phyloP scores from a whole-genome alignment of 2,113 vertebrate species.

The Tragelaphus strepsiceros region DNA sequence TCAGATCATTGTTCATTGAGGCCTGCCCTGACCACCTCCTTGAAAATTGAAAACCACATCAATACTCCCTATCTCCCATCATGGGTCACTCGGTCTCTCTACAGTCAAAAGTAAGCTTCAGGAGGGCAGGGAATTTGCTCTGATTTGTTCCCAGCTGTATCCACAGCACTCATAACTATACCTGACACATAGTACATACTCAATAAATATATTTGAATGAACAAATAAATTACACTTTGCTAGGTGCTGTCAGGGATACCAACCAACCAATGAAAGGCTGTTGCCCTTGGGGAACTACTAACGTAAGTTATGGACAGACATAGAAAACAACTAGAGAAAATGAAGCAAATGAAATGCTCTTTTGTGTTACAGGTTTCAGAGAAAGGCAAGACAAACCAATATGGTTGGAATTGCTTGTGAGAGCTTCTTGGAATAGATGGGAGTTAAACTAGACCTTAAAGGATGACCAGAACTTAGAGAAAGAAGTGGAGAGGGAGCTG shows the following conservation, averaged over 20 bases:
- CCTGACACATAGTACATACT: not conserved
- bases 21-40: not conserved
- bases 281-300: not conserved
- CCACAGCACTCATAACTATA: not conserved
- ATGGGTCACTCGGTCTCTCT: not conserved
- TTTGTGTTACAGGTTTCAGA: slow-evolving; percentile 7
- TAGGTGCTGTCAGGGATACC: not conserved
- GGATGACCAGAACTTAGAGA: not conserved
- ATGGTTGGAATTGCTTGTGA: not conserved
- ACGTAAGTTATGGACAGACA: not conserved
- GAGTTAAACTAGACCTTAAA: slow-evolving; percentile 32
- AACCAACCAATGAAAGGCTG: not conserved
- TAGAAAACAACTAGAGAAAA: not conserved
- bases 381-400: not conserved
- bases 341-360: not conserved
- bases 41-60: not conserved
- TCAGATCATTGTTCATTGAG: not conserved
- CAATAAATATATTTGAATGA: not conserved
- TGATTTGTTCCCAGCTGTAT: not conserved
- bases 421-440: not conserved
- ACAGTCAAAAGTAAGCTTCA: not conserved
- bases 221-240: not conserved
- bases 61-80: not conserved
- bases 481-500: not conserved
- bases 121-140: not conserved